Conservation (phyloP, 2,113 vertebrate genomes). For the Micromys minutus region DNA sequence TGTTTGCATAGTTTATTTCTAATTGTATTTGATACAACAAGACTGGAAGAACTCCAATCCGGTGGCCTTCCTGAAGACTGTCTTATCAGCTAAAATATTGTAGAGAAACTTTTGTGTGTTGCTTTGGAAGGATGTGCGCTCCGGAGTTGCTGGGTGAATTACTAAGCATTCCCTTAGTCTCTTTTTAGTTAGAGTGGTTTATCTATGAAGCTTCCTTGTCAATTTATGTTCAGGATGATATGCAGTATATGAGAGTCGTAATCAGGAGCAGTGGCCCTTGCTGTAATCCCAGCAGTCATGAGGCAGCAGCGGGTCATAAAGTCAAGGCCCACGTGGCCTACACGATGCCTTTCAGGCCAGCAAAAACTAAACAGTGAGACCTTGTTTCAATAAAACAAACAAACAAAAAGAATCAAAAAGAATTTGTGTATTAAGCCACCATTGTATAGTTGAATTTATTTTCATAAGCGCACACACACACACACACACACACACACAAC, state of each 20-base stretch:
- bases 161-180: neutral
- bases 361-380: neutral
- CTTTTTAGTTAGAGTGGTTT: neutral
- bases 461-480: neutral
- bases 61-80: neutral
- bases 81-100: neutral
- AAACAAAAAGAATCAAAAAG: neutral
- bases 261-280: neutral
- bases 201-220: neutral
- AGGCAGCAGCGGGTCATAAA: neutral
- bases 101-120: neutral
- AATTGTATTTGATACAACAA: neutral
- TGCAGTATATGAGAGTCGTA: neutral
- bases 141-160: neutral
- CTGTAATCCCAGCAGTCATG: neutral
- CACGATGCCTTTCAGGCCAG: too few relatives aligned
- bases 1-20: neutral
- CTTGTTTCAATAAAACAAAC: neutral
- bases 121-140: neutral
- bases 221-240: neutral
- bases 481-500: neutral
- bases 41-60: neutral
- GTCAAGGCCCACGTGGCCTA: neutral
- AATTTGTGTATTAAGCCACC: neutral
- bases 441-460: neutral